A percentile compares a stretch with the other conserved stretches of the same genome.
phyloP scores from a whole-genome alignment of 2,113 vertebrate genomes.

The Hyla sarda region DNA sequence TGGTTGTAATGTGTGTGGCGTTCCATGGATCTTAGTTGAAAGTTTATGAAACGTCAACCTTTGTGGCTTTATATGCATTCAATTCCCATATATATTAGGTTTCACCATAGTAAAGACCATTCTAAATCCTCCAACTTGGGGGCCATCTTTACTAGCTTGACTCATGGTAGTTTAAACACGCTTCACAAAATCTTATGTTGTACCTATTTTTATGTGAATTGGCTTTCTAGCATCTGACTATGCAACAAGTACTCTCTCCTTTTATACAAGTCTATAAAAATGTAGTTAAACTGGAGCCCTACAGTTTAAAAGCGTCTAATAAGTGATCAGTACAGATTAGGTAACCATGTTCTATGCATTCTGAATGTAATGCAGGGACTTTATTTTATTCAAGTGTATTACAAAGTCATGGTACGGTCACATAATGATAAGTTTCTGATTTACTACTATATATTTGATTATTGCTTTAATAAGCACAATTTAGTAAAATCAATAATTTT shows the following conservation, averaged over 20 bases:
- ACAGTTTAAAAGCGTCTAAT: conserved; percentile 75
- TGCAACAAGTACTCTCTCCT: conserved; percentile 79
- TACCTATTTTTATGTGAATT: conserved; percentile 73
- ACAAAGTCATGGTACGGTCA: not conserved
- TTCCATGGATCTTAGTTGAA: not conserved
- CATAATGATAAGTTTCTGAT: not conserved
- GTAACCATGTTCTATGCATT: conserved; percentile 6
- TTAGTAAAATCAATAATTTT: not conserved
- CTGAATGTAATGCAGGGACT: not conserved
- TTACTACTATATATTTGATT: not conserved
- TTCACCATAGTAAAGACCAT: conserved; percentile 46
- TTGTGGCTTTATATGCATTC: not conserved
- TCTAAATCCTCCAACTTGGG: conserved; percentile 55
- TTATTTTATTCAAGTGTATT: not conserved
- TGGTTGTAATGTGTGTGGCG: not conserved
- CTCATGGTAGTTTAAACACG: conserved; percentile 61
- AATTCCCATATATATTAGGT: conserved; percentile 5
- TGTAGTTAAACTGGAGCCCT: conserved; percentile 78
- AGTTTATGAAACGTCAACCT: not conserved
- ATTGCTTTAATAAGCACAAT: not conserved
- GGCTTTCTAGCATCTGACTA: conserved; percentile 78
- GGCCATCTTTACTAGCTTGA: conserved; percentile 64
- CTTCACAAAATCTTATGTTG: conserved; percentile 66
- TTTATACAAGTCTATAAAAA: conserved; percentile 84
- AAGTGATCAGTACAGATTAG: conserved; percentile 62